Evolutionary conservation across 2,888 invertebrate species (phyloP), one percentile per base, ranked within the genome.

Genomic region (Agapetus fuscipes): DNA sequence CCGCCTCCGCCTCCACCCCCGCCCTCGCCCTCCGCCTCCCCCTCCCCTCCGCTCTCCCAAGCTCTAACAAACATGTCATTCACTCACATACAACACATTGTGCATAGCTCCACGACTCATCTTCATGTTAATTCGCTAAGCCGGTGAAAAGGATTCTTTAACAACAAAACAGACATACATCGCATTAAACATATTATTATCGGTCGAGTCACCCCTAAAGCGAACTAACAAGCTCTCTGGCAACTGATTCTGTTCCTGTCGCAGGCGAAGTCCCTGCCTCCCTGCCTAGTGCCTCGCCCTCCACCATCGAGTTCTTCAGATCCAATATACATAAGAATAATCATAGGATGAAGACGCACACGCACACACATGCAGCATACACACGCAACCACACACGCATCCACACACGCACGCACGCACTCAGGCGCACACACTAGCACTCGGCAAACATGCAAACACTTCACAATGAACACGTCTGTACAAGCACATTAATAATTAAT

Each of bases 381-480:
- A n/a, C n/a, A n/a, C n/a, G n/a, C n/a, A n/a, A n/a, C n/a, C n/a
- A n/a, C n/a, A n/a, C n/a, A n/a, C n/a, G n/a, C n/a, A n/a, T n/a
- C n/a, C n/a, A n/a, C 30, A 24, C 45, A 41, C 38, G 17, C 45
- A 35, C 38, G 14, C 42, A 14, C 34, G 27, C 39, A 34, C 39
- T 28, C 39, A n/a, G 29, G n/a, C 39, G 24, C 9, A 9, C 34
- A 39, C 34, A 26, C 41, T 17, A 29, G 25, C 37, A 30, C 34
- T 30, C 33, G 33, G 28, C 42, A 37, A 34, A 37, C 45, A 36
- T 31, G 39, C n/a, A 38, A 39, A 39, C 36, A 44, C 39, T 39
- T 31, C 44, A 42, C 45, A 42, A 45, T 42, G 45, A 45, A 45
- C 45, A 45, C 45, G 45, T 45, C 41, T 45, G 39, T 42, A 45